Evolutionary conservation across 2,888 invertebrate species (phyloP).

Genomic region (Elmis aenea): DNA sequence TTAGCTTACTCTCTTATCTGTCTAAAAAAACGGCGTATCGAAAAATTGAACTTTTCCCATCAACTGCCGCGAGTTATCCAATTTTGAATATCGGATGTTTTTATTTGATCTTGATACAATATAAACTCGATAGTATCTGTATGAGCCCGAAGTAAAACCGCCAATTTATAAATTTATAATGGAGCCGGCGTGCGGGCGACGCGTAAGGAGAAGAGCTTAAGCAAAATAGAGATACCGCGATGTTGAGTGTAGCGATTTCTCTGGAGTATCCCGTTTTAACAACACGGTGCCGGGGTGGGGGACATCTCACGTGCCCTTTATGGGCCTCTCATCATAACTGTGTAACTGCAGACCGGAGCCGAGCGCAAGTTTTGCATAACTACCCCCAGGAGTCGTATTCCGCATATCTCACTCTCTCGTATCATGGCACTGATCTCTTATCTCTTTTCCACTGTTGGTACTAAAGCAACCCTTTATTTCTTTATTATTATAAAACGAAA

Average conservation of each 20-base stretch:
- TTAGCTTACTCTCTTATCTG: too few species aligned
- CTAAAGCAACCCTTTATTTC: conserved; percentile 30
- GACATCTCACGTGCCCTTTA: conserved; percentile 35
- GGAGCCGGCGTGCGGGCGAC: conserved; percentile 8
- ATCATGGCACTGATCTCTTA: conserved; percentile 29
- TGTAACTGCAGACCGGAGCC: conserved; percentile 35
- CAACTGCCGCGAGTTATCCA: conserved; percentile 39
- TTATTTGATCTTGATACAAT: conserved; percentile 34
- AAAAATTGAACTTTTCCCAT: conserved; percentile 36
- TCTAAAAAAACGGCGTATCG: too few species aligned
- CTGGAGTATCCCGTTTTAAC: conserved; percentile 7
- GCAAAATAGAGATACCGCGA: conserved; percentile 21
- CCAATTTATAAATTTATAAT: conserved; percentile 11
- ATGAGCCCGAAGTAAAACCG: conserved; percentile 14
- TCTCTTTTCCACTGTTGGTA: conserved; percentile 25
- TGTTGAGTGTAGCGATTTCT: conserved; percentile 17
- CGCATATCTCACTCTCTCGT: conserved; percentile 29
- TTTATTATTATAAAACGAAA: conserved; percentile 35
- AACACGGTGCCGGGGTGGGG: conserved; percentile 12
- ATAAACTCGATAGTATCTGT: conserved; percentile 29
- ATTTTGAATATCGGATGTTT: conserved; percentile 36
- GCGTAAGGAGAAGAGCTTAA: too few species aligned
- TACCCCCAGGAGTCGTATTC: conserved; percentile 44
- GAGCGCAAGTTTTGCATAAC: conserved; percentile 46
- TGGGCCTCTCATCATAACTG: conserved; percentile 41